These are phyloP conservation scores for Cheilinus undulatus DNA, from an alignment of 2,113 vertebrate species.

Conservation along the genomic window DNA sequence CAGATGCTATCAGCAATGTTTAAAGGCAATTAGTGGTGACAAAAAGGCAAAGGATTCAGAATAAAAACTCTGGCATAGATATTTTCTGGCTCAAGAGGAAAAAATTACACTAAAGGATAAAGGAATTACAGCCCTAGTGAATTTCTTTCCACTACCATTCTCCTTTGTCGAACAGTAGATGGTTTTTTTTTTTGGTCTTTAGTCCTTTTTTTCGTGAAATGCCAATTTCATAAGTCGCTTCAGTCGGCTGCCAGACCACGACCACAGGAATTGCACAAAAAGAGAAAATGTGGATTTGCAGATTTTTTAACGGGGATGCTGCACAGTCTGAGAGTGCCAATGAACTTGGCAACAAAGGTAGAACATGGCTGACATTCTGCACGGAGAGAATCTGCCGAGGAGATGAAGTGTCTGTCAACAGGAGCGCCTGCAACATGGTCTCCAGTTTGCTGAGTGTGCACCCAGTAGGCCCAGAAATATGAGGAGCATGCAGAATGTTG, in stretches of 20 bases:
- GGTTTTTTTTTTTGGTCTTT: conserved; percentile 13
- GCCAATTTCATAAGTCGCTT: conserved; percentile 42
- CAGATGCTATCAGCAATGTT: conserved; percentile 25
- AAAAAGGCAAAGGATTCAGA: conserved; percentile 28
- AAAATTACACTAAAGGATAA: conserved; percentile 32
- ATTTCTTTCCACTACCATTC: conserved; percentile 26
- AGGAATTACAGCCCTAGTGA: conserved; percentile 39
- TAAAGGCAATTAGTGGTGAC: conserved; percentile 4
- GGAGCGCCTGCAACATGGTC: conserved; percentile 37
- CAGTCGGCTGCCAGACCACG: conserved; percentile 36
- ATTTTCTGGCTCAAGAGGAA: conserved; percentile 35
- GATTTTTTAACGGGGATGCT: conserved; percentile 31
- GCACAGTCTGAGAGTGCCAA: conserved; percentile 14
- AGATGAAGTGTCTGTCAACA: conserved; percentile 69
- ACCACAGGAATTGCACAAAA: conserved; percentile 36
- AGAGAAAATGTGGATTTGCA: conserved; percentile 42
- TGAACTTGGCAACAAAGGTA: conserved; percentile 31
- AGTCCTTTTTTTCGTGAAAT: conserved; percentile 40
- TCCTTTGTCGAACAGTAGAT: conserved; percentile 29
- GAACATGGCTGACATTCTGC: conserved; percentile 43
- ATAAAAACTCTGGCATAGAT: conserved; percentile 22
- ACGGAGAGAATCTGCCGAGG: conserved; percentile 41
- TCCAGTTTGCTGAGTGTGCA: conserved; percentile 67
- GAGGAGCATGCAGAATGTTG: conserved; percentile 64
- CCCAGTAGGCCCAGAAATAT: conserved; percentile 59